A percentile compares a stretch with the other conserved stretches of the same genome.
Evolutionary conservation across 1,140 invertebrate species (phyloP).

Genomic region (Habropoda laboriosa): DNA sequence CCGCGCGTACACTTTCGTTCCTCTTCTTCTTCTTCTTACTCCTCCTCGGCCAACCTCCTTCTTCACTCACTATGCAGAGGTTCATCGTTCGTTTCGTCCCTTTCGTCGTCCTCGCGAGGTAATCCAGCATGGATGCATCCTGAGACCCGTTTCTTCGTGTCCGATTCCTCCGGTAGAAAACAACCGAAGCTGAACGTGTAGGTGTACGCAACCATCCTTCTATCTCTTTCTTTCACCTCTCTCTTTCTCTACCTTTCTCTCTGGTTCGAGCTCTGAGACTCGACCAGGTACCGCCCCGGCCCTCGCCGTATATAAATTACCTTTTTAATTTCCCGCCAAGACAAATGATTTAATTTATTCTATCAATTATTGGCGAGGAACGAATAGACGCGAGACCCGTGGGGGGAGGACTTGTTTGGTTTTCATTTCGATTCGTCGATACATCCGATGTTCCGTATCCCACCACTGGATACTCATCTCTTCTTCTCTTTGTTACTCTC

Average conservation of each 20-base stretch:
- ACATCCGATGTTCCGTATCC: slow-evolving; percentile 46
- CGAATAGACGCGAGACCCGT: slow-evolving; percentile 31
- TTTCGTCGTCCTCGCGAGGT: slow-evolving; percentile 47
- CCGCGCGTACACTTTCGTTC: slow-evolving; percentile 44
- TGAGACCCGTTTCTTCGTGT: slow-evolving; percentile 47
- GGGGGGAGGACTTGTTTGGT: slow-evolving; percentile 64
- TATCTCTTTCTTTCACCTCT: slow-evolving; percentile 34
- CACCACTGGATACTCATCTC: neutral
- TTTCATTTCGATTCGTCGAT: slow-evolving; percentile 71
- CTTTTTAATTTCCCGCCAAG: slow-evolving; percentile 74
- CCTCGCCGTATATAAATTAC: slow-evolving; percentile 73
- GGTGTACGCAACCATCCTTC: slow-evolving; percentile 38
- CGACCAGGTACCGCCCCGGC: slow-evolving; percentile 64
- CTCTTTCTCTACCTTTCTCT: slow-evolving; percentile 32
- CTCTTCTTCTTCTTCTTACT: neutral
- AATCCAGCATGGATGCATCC: slow-evolving; percentile 50
- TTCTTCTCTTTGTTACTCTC: neutral
- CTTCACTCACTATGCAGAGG: slow-evolving; percentile 16
- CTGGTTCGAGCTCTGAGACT: slow-evolving; percentile 32
- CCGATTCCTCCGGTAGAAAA: slow-evolving; percentile 56
- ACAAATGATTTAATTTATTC: slow-evolving; percentile 79
- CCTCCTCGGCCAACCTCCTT: slow-evolving; percentile 8
- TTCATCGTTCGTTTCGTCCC: slow-evolving; percentile 34
- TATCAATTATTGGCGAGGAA: slow-evolving; percentile 74
- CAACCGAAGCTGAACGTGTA: slow-evolving; percentile 38